These are phyloP conservation scores for Latheticus oryzae DNA, from an alignment of 2,888 invertebrate species.

Conservation along the genomic window DNA sequence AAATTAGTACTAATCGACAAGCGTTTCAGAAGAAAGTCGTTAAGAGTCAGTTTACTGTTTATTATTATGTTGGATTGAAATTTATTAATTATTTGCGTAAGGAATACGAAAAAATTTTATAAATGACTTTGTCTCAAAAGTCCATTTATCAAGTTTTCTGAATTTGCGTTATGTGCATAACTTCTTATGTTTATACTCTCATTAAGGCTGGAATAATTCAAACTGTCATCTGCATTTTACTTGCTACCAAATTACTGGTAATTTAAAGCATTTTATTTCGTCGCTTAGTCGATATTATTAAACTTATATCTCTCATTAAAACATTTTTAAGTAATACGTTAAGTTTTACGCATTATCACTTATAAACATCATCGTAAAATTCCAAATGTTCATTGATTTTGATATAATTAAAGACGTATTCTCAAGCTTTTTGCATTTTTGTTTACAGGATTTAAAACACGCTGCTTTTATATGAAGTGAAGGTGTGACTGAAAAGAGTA, in stretches of 20 bases:
- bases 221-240: slow-evolving; percentile 45
- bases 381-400: too few species aligned
- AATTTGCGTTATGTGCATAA: slow-evolving; percentile 44
- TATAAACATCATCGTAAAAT: slow-evolving; percentile 18
- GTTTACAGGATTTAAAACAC: too few species aligned
- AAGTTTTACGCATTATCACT: slow-evolving; percentile 13
- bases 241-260: slow-evolving; percentile 43
- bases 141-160: slow-evolving; percentile 43
- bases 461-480: too few species aligned
- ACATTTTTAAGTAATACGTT: slow-evolving; percentile 24
- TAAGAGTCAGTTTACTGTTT: slow-evolving; percentile 25
- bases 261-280: slow-evolving; percentile 42
- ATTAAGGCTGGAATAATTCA: slow-evolving; percentile 43
- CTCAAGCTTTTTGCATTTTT: too few species aligned
- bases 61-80: slow-evolving; percentile 28
- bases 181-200: slow-evolving; percentile 45
- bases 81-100: slow-evolving; percentile 37
- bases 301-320: slow-evolving; percentile 31
- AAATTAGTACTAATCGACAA: slow-evolving; percentile 25
- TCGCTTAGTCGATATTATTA: slow-evolving; percentile 27
- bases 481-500: too few species aligned
- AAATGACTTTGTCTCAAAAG: slow-evolving; percentile 41
- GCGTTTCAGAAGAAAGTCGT: slow-evolving; percentile 11
- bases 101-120: slow-evolving; percentile 35
- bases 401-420: too few species aligned